These are phyloP conservation scores for Melopsittacus undulatus DNA, from an alignment of 2,797 vertebrate genomes.

Conservation along the genomic window DNA sequence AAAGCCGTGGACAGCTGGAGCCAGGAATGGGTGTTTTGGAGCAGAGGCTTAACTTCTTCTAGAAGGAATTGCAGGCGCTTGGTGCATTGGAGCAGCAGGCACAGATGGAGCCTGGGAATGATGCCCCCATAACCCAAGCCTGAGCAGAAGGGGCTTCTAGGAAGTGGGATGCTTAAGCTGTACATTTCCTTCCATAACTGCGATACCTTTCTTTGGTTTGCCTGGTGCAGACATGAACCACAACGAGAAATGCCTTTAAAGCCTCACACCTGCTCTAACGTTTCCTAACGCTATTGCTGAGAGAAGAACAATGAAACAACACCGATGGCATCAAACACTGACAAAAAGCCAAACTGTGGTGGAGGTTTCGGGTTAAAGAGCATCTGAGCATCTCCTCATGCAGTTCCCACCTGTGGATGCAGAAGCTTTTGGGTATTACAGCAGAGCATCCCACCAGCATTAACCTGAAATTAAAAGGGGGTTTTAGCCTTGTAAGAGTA, in stretches of 20 bases:
- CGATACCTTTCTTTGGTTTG: neutral
- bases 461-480: neutral
- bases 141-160: neutral
- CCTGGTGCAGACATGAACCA: neutral
- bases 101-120: neutral
- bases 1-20: neutral
- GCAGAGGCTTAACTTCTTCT: neutral
- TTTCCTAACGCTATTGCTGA: neutral
- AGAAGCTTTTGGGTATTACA: neutral
- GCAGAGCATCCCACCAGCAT: neutral
- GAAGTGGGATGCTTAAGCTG: neutral
- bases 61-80: neutral
- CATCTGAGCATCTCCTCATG: neutral
- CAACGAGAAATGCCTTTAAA: neutral
- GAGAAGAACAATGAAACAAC: neutral
- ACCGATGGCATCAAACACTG: neutral
- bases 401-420: fast-evolving
- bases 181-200: neutral
- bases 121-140: neutral
- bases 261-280: neutral
- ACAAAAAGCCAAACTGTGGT: neutral
- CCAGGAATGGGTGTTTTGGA: neutral
- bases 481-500: neutral
- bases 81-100: neutral
- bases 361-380: neutral